Evolutionary conservation across 2,113 vertebrate genomes (phyloP), one percentile per base, ranked within the genome.

Genomic region (Hypocryptadius cinnamomeus): DNA sequence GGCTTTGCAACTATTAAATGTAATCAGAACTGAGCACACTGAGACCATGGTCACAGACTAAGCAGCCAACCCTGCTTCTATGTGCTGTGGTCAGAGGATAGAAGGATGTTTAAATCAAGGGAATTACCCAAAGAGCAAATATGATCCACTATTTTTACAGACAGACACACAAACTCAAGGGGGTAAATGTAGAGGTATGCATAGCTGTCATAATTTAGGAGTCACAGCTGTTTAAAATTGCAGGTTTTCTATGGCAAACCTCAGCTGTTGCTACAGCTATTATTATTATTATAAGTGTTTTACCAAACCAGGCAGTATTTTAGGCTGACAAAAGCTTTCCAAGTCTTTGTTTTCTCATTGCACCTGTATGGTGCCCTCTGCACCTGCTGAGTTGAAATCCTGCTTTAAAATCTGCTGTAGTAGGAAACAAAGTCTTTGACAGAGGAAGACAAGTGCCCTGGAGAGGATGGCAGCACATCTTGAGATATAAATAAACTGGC

Each of bases 271-370:
- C 57, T 90, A 73, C 92, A 95, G 91, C 92, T 78, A 44, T 60
- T 97, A 17, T 14, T 66, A 31, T 50, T 90, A 96, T 95, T 96
- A 95, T 93, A 92, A 96, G 96, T 97, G 95, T 97, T 98, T 97
- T 93, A 97, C 94, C 90, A 97, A 96, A 94, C 87, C 53, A 93
- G 92, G 92, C 77, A 93, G 94, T 94, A 95, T 96, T 97, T 96
- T 92, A 95, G 88, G 53, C 94, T 96, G 92, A 96, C 56, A 95
- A 94, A 97, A 95, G 78, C 56, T 78, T 97, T 94, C 85, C 92
- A 90, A 77, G 69, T 91, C 96, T 96, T 95, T 97, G 92, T 97
- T 96, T 98, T 97, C 95, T 97, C 89, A 37, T 86, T 88, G 83
- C 50, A 94, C 87, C 57, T 95, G 56, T 92, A 73, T 24, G 90